phyloP scores from a whole-genome alignment of 2,113 vertebrate genomes.

The Upupa epops region DNA sequence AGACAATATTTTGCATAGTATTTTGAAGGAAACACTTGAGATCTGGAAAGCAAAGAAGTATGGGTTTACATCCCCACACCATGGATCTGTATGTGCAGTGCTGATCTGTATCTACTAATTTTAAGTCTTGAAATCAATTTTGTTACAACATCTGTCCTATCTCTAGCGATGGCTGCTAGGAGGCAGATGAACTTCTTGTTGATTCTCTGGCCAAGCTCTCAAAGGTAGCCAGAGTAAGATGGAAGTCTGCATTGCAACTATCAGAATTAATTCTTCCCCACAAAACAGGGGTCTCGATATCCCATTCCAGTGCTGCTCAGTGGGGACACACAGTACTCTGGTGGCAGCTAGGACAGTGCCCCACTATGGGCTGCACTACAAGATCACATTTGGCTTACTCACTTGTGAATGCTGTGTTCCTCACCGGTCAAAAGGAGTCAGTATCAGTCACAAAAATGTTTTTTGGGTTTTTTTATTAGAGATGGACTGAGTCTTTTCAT shows the following conservation, averaged over 20 bases:
- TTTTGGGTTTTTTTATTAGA: neutral
- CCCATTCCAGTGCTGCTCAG: neutral
- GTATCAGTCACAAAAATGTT: neutral
- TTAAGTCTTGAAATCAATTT: neutral
- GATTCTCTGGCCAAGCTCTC: neutral
- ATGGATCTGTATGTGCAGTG: neutral
- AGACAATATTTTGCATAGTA: no score
- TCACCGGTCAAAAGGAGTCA: neutral
- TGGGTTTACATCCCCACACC: neutral
- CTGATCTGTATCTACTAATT: neutral
- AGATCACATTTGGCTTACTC: accelerated
- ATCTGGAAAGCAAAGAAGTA: neutral
- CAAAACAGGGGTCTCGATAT: neutral
- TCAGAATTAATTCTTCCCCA: neutral
- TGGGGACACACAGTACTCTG: neutral
- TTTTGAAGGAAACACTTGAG: neutral
- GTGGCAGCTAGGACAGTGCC: neutral
- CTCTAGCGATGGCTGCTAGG: neutral
- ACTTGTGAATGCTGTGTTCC: accelerated
- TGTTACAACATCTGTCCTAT: neutral
- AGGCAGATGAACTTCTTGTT: neutral
- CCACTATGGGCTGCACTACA: accelerated
- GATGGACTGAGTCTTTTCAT: neutral
- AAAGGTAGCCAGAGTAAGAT: neutral
- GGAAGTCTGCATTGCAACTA: neutral